Evolutionary conservation across 2,113 vertebrate genomes (phyloP), one percentile per base, ranked within the genome.

Genomic region (Rousettus leschenaultii): DNA sequence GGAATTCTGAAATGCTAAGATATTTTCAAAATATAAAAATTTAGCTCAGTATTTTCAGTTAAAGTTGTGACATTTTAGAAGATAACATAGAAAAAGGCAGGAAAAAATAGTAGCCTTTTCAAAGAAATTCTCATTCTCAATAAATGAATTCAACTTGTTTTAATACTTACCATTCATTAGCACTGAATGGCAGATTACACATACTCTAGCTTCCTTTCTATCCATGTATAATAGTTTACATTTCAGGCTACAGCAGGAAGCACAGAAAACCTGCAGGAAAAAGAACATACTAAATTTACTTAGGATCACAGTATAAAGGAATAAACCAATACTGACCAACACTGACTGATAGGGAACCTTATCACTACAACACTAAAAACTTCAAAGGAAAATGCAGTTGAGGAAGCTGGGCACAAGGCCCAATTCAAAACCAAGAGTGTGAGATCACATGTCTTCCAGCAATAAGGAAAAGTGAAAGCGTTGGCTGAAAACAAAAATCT

Each of bases 151-250:
- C 38, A 5, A 73, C 9, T 61, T 83, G 70, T 87, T 75, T 92
- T 95, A 82, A 87, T 89, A 98, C 99, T 99, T 98, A 99, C 99
- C 99, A 92, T 98, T 99, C 94, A 99, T 99, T 53, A 99, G 98
- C 7, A 99, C 99, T 48, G 99, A 99, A 96, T 99, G 99, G 98
- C 99, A 99, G 98, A 99, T 99, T 63, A 99, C 98, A 97, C 99
- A 99, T 74, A 99, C 99, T 40, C 99, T 98, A 11, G 99, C 99
- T 97, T 99, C 99, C 96, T 99, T 99, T 89, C 99, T 98, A 97
- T 99, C 99, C 99, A 99, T 99, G 98, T 99, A 99, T 59, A 98
- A 96, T 93, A 99, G 98, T 87, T 99, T 99, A 98, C 99, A 99
- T 98, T 99, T 99, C 95, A 99, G 98, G 98, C 99, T 99, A 97